These are phyloP conservation scores for Cyanoramphus novaezelandiae DNA, from an alignment of 2,113 vertebrate species.

Conservation along the genomic window DNA sequence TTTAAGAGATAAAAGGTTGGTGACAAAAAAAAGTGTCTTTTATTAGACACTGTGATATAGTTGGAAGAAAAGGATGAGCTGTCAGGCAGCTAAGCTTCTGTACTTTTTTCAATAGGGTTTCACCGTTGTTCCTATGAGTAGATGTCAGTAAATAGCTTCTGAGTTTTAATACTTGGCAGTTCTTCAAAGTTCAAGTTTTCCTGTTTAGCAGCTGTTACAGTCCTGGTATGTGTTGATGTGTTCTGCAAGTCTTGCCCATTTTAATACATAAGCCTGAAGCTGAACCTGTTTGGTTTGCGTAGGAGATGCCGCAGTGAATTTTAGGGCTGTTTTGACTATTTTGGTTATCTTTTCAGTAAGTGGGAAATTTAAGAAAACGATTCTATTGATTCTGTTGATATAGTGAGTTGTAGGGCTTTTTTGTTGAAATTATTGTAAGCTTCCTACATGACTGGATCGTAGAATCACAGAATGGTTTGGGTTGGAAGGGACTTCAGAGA, in stretches of 20 bases:
- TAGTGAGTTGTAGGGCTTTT: neutral
- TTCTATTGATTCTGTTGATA: neutral
- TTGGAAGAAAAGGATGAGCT: neutral
- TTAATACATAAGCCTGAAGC: neutral
- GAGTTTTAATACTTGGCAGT: neutral
- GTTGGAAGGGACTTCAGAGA: neutral
- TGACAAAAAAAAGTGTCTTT: neutral
- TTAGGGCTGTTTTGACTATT: neutral
- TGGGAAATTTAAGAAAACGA: neutral
- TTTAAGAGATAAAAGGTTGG: neutral
- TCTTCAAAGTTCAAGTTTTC: neutral
- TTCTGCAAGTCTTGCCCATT: neutral
- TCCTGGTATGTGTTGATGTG: neutral
- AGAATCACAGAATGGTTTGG: neutral
- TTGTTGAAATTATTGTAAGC: neutral
- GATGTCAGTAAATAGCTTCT: neutral
- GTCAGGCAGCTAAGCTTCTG: neutral
- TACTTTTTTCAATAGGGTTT: fast-evolving
- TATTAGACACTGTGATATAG: neutral
- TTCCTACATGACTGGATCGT: neutral
- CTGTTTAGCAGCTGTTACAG: neutral
- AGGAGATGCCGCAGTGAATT: neutral
- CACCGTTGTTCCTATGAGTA: neutral
- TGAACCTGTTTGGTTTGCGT: neutral
- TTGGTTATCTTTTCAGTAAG: neutral